These are phyloP conservation scores for Erethizon dorsatum DNA, from an alignment of 2,797 vertebrate genomes.

Conservation along the genomic window DNA sequence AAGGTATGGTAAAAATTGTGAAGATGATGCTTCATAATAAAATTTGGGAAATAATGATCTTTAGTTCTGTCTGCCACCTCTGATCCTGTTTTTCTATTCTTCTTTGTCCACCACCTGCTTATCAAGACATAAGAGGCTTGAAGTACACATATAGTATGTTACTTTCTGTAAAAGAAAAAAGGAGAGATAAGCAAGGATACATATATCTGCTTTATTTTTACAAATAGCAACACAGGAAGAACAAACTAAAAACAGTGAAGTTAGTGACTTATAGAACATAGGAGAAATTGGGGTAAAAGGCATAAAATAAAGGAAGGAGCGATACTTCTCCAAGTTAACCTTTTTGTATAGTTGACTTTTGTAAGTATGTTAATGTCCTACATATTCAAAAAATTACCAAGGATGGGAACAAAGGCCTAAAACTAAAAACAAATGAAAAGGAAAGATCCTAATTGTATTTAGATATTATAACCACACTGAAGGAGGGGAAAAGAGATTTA, in stretches of 20 bases:
- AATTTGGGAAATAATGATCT: not conserved
- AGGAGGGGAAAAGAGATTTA: not conserved
- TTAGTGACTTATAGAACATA: not conserved
- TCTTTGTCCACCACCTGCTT: not conserved
- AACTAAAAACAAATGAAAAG: constrained; percentile 36
- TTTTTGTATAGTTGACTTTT: constrained; percentile 29
- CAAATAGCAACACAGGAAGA: not conserved
- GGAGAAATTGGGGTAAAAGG: not conserved
- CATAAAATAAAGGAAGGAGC: not conserved
- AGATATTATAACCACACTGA: not conserved
- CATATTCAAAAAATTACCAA: not conserved
- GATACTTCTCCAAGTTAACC: not conserved
- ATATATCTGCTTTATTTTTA: not conserved
- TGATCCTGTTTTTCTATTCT: not conserved
- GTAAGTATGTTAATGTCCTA: not conserved
- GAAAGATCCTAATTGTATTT: not conserved
- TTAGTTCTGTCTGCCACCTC: not conserved
- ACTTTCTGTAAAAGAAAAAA: not conserved
- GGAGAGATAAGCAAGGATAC: not conserved
- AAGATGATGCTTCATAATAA: not conserved
- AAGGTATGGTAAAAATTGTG: not conserved
- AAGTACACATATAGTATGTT: not conserved
- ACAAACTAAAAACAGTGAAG: not conserved
- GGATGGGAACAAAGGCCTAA: not conserved
- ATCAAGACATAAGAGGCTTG: not conserved